Percentiles rank a stretch among this genome's conserved stretches.
Evolutionary conservation across 2,113 vertebrate species (phyloP).

Genomic region (Nycticryphes semicollaris): DNA sequence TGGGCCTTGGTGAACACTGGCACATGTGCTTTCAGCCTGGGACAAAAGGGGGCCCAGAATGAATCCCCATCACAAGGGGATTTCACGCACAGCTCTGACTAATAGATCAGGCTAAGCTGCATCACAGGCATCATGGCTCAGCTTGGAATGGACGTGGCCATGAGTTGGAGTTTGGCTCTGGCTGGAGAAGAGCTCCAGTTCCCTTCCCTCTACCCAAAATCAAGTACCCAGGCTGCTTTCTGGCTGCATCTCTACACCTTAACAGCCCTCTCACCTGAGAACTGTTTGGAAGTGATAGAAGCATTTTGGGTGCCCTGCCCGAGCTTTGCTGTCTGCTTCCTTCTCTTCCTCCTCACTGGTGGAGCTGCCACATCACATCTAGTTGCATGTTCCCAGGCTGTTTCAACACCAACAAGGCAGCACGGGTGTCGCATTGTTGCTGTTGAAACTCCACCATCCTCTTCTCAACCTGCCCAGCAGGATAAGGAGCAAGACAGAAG

Average conservation of each 20-base stretch:
- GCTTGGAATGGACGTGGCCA: not conserved
- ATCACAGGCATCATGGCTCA: not conserved
- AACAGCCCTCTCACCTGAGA: not conserved
- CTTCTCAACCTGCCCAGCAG: not conserved
- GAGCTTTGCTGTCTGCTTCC: not conserved
- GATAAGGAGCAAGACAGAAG: not conserved
- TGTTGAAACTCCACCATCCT: not conserved
- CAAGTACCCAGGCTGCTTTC: not conserved
- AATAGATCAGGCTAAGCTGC: not conserved
- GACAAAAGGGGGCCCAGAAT: not conserved
- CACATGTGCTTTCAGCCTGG: rapidly evolving
- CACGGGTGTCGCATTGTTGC: rapidly evolving
- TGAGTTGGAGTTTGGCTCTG: rapidly evolving
- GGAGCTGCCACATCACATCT: not conserved
- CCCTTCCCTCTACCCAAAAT: not conserved
- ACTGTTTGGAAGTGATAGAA: not conserved
- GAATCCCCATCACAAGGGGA: not conserved
- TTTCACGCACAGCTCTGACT: not conserved
- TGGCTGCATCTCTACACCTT: not conserved
- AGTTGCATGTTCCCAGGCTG: not conserved
- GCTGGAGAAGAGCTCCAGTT: not conserved
- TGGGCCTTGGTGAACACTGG: not conserved
- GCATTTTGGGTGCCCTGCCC: not conserved
- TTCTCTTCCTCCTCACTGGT: not conserved
- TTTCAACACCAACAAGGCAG: not conserved